Percentiles rank a stretch among this genome's conserved stretches.
Evolutionary conservation across 2,888 invertebrate genomes (phyloP).

Genomic region (Sarcophaga carnaria): DNA sequence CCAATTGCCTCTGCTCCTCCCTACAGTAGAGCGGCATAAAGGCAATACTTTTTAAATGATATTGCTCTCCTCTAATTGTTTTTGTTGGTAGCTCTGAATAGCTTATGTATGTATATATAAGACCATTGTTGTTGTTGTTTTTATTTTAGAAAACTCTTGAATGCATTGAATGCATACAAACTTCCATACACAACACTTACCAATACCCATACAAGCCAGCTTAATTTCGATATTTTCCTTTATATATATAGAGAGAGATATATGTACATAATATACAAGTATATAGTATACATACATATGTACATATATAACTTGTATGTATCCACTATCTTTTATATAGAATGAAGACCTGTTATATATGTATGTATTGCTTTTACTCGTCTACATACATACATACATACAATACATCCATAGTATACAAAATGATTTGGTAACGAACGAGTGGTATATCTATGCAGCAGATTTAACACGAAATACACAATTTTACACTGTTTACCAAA

Average conservation of each 20-base stretch:
- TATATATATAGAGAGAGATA: not conserved
- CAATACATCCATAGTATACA: too few species aligned
- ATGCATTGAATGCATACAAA: constrained; percentile 56
- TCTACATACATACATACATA: constrained; percentile 13
- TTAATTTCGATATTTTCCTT: constrained; percentile 16
- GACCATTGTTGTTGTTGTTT: constrained; percentile 13
- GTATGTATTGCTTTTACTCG: too few species aligned
- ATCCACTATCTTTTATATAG: not conserved
- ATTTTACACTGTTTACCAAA: too few species aligned
- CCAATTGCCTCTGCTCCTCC: too few species aligned
- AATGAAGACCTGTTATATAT: too few species aligned
- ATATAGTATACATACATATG: not conserved
- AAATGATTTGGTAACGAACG: too few species aligned
- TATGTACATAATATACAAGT: not conserved
- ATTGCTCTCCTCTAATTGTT: too few species aligned
- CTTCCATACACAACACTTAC: constrained; percentile 22
- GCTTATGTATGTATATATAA: constrained; percentile 9
- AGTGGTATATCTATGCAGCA: too few species aligned
- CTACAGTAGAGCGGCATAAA: too few species aligned
- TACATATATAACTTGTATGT: constrained; percentile 1
- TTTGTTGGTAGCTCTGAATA: not conserved
- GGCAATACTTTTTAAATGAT: too few species aligned
- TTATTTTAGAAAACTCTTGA: constrained; percentile 44
- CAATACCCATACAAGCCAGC: constrained; percentile 22
- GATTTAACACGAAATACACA: too few species aligned